A percentile compares a stretch with the other conserved stretches of the same genome.
phyloP scores from a whole-genome alignment of 2,888 invertebrate species.

The Clunio marinus region DNA sequence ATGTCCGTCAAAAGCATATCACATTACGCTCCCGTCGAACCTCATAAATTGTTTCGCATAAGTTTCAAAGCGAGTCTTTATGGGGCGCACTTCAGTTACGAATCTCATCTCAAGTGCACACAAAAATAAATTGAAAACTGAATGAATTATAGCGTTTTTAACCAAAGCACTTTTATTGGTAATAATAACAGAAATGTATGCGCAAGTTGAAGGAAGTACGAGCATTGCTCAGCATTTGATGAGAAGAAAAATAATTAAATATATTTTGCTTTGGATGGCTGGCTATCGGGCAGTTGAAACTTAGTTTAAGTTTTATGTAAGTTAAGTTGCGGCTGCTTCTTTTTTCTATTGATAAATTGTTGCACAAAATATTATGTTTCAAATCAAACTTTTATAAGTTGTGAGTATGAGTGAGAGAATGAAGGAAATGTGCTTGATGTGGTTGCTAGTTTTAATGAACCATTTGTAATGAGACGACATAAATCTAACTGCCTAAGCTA shows the following conservation, averaged over 20 bases:
- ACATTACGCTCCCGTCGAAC: not conserved
- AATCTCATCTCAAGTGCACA: conserved; percentile 8
- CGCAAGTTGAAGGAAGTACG: not conserved
- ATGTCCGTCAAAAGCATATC: conserved; percentile 8
- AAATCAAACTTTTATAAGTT: not conserved
- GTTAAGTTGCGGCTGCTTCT: not conserved
- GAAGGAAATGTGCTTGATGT: not conserved
- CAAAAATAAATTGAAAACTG: conserved; percentile 38
- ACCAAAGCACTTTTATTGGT: conserved; percentile 16
- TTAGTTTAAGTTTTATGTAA: too few relatives aligned
- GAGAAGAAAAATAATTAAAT: conserved; percentile 28
- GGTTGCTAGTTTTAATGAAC: conserved; percentile 2
- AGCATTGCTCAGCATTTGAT: conserved; percentile 2
- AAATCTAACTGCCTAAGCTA: not conserved
- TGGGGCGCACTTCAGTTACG: not conserved
- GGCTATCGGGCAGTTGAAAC: not conserved
- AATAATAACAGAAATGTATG: conserved; percentile 16
- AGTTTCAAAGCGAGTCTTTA: not conserved
- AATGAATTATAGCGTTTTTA: conserved; percentile 32
- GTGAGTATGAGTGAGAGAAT: not conserved
- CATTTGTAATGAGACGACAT: conserved; percentile 18
- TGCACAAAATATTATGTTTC: conserved; percentile 23
- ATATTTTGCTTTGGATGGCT: not conserved
- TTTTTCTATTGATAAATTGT: conserved; percentile 17
- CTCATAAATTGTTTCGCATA: too few relatives aligned